These are phyloP conservation scores for Heliornis fulica DNA, from an alignment of 2,113 vertebrate species.

Conservation along the genomic window DNA sequence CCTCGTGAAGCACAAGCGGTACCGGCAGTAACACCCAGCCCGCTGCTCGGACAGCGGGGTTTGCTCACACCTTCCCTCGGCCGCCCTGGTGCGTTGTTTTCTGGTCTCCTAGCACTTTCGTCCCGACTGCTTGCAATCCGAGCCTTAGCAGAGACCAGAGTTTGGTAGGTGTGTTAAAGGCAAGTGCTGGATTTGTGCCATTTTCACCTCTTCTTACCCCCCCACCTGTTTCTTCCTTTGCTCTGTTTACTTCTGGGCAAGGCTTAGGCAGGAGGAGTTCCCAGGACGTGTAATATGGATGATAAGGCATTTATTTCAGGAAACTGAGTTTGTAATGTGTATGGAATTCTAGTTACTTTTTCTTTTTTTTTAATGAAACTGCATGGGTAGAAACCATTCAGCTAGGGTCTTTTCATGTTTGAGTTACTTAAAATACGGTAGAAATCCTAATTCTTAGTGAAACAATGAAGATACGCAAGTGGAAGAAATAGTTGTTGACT, in stretches of 20 bases:
- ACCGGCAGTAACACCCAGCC: neutral
- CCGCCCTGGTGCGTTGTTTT: neutral
- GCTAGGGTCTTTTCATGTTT: neutral
- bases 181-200: neutral
- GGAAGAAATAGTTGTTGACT: neutral
- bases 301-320: neutral
- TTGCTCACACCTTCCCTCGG: fast-evolving
- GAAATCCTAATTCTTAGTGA: neutral
- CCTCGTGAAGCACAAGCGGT: neutral
- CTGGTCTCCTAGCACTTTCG: neutral
- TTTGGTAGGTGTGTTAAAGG: neutral
- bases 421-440: neutral
- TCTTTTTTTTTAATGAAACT: fast-evolving
- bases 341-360: too few species aligned
- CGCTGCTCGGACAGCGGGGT: fast-evolving
- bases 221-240: fast-evolving
- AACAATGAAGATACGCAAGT: fast-evolving
- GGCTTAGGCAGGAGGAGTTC: neutral
- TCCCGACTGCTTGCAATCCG: fast-evolving
- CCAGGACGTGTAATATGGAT: fast-evolving
- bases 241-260: fast-evolving
- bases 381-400: fast-evolving
- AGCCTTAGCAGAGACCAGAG: fast-evolving
- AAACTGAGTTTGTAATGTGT: fast-evolving
- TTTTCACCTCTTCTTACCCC: neutral